These are phyloP conservation scores for Nematopogon swammerdamellus DNA, from an alignment of 2,888 invertebrate species.

Conservation along the genomic window DNA sequence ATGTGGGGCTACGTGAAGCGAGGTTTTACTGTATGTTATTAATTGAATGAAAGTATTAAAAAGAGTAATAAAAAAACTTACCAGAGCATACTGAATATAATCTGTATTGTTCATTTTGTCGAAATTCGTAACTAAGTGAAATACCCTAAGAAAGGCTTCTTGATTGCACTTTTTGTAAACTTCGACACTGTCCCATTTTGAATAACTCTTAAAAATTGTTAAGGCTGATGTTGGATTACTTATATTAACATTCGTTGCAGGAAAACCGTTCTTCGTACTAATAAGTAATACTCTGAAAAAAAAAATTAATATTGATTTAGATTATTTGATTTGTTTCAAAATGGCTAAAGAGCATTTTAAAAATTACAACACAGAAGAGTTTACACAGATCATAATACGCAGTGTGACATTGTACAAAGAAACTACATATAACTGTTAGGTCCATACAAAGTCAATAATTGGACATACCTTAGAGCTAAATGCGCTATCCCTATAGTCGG, in stretches of 20 bases:
- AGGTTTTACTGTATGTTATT: no score
- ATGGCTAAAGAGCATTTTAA: no score
- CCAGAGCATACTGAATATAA: conserved; percentile 67
- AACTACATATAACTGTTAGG: no score
- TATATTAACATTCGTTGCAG: conserved; percentile 9
- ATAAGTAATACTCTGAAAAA: conserved; percentile 57
- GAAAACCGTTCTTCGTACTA: conserved; percentile 30
- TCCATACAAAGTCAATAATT: no score
- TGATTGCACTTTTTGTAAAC: conserved; percentile 34
- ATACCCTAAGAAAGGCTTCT: conserved; percentile 60
- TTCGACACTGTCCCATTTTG: conserved; percentile 26
- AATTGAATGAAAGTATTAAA: no score
- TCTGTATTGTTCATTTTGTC: conserved; percentile 63
- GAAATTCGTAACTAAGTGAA: conserved; percentile 70
- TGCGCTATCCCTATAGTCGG: conserved; percentile 74
- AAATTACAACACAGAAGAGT: no score
- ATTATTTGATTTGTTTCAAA: background rate
- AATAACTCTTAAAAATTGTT: conserved; percentile 28
- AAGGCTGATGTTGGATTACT: conserved; percentile 14
- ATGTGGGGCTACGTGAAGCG: no score
- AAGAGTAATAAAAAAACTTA: no score
- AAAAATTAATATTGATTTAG: background rate
- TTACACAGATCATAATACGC: no score
- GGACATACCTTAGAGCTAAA: conserved; percentile 60
- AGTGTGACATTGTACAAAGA: no score